Conservation (phyloP, 2,113 vertebrate species). For the Guaruba guarouba region DNA sequence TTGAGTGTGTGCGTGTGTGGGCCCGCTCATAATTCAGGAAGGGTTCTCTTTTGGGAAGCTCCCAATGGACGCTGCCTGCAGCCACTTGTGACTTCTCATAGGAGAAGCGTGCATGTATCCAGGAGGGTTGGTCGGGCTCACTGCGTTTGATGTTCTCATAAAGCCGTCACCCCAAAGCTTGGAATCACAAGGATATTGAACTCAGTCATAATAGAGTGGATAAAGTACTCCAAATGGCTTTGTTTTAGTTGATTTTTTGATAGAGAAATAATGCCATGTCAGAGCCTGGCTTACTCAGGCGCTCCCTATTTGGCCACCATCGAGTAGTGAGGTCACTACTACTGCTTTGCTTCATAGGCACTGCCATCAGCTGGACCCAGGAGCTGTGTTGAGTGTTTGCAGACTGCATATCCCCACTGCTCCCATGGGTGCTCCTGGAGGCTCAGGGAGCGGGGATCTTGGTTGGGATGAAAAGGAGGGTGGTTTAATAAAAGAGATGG, state of each 20-base stretch:
- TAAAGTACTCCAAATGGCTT: constrained; percentile 7
- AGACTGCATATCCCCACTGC: background rate
- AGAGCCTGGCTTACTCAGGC: background rate
- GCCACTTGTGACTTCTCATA: background rate
- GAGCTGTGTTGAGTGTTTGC: background rate
- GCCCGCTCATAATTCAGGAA: constrained; percentile 52
- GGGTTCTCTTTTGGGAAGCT: constrained; percentile 57
- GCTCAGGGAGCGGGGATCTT: background rate
- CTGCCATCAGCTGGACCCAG: background rate
- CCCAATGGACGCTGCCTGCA: constrained; percentile 18
- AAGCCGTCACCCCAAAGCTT: constrained; percentile 46
- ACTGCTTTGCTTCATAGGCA: fast-evolving
- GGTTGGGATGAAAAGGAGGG: background rate
- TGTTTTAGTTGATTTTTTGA: background rate
- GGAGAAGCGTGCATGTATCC: background rate
- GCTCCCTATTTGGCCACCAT: background rate
- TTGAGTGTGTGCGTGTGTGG: constrained; percentile 65
- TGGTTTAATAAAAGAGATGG: background rate
- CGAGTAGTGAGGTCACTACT: background rate
- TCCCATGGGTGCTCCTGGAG: background rate
- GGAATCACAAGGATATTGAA: constrained; percentile 21
- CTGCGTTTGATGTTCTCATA: constrained; percentile 56
- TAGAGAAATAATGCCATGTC: background rate
- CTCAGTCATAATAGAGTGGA: background rate
- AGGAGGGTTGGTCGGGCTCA: constrained; percentile 9